Base-by-base conservation (phyloP, 2,797 vertebrate species). In the Tadarida brasiliensis region DNA sequence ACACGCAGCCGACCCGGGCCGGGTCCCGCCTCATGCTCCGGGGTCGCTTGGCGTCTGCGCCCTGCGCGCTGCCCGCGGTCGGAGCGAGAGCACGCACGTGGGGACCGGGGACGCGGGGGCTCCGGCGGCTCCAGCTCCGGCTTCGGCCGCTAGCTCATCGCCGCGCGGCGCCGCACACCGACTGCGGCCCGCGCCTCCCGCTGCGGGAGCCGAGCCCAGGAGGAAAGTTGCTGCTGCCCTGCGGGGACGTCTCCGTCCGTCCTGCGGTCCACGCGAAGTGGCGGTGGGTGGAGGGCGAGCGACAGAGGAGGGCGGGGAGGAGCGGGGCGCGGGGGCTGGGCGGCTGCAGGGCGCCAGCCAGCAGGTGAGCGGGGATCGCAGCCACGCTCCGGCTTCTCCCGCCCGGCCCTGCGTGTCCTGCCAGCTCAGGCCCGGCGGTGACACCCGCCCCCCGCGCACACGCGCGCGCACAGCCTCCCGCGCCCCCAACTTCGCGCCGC, bases 71-170 rank as follows among this genome's bases (percentile, higher is more conserved):
- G 57, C 54, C 51, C 54, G 12, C 47, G 19, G 70, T 44, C 20
- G 67, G 95, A 57, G 11, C n/a, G 24, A 81, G 95, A 76, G 71
- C 70, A 26, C 44, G 6, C 49, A 51, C 59, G 76, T 77, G 82
- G 87, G 92, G 47, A 78, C 84, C 65, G 85, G 89, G 92, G 39
- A 77, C 84, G 67, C 84, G 26, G 44, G 94, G n/a, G 51, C 77
- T 74, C 15, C 39, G 24, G 57, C n/a, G 74, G 61, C 91, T 80
- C 77, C 35, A 5, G 56, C 33, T 47, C 16, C 47, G n/a, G 51
- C 77, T 74, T 11, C 39, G 24, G 76, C 78, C 77, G 35, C 82
- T 98, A 98, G 97, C 97, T 98, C 97, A 96, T 98, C 97, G 97
- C 93, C 11, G 71, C 57, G 20, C 26, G 54, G 81, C 89, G 71